Evolutionary conservation across 23 tunicate genomes (phyloP), one percentile per base, ranked within the genome.

Genomic region (Oikopleura dioica): DNA sequence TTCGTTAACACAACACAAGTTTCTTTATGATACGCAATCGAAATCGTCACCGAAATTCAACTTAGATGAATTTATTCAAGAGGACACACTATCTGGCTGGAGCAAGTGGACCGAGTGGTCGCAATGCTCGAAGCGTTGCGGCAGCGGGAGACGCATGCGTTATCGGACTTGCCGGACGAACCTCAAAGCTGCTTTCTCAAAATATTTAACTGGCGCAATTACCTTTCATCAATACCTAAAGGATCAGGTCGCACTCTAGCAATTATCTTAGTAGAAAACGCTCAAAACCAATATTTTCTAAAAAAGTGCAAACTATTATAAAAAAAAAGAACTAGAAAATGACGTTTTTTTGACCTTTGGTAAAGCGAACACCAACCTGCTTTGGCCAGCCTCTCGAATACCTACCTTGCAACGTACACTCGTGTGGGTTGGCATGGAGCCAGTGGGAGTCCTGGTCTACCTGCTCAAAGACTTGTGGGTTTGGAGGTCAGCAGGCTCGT

Each of bases 401-500:
- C 33, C 72, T 23, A 63, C 5, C 33, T 28, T 63, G 72, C 33
- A 63, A 63, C 26, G 30, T 23, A 28, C 72, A 63, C 33, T 12
- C 26, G 2, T 63, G 72, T 63, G 72, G 72, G 32, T 23, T 31
- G 30, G 29, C 33, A 23, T 63, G 72, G 72, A 21, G 33, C 26
- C 33, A 23, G 26, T 63, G 72, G 72, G 26, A 12, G 72, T 2
- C 32, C 33, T 63, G 72, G 72, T 21, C 33, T 2, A 28, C 2
- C 2, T 63, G 72, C 33, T 63, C 72, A 63, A 63, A 63, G 26
- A 16, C 72, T 12, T 63, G 72, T 63, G 72, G 72, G 2, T 63
- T 63, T 28, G 72, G 72, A 24, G 72, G 72, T 21, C 72, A 63
- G 30, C 72, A 63, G 26, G 72, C n/a, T n/a, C n/a, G n/a, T n/a